Percentiles rank a stretch among this genome's conserved stretches.
Evolutionary conservation across 2,113 vertebrate genomes (phyloP).

Genomic region (Psittacula cyanocephala): DNA sequence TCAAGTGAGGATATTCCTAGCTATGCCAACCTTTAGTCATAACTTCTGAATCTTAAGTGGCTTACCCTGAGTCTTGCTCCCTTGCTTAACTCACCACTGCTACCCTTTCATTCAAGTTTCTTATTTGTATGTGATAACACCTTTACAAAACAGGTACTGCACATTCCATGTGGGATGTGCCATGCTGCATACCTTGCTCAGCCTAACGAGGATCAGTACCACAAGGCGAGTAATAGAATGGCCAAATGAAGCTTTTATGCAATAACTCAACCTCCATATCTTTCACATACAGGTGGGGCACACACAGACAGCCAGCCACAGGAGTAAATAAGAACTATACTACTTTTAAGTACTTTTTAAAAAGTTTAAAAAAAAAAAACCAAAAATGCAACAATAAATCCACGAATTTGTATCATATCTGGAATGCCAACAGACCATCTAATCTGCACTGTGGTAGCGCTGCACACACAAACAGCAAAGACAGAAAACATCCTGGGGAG

Average conservation of each 20-base stretch:
- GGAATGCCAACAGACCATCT: neutral
- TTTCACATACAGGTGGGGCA: neutral
- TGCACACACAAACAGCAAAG: slow-evolving; percentile 15
- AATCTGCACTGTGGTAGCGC: neutral
- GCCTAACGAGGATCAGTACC: neutral
- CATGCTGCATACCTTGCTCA: neutral
- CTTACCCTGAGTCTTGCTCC: neutral
- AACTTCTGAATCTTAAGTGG: neutral
- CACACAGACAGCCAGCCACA: neutral
- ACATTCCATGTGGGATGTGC: neutral
- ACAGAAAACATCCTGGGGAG: neutral
- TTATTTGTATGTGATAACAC: neutral
- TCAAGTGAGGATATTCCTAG: neutral
- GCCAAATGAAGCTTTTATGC: neutral
- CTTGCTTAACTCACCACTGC: neutral
- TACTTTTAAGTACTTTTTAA: neutral
- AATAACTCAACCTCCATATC: neutral
- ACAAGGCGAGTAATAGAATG: neutral
- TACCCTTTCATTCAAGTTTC: neutral
- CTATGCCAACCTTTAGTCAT: neutral
- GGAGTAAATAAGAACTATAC: neutral
- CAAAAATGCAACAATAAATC: neutral
- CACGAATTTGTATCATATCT: neutral
- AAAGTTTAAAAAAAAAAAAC: neutral
- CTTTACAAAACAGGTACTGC: neutral